Conservation (phyloP, 2,797 vertebrate species). For the Muscicapa comitata region DNA sequence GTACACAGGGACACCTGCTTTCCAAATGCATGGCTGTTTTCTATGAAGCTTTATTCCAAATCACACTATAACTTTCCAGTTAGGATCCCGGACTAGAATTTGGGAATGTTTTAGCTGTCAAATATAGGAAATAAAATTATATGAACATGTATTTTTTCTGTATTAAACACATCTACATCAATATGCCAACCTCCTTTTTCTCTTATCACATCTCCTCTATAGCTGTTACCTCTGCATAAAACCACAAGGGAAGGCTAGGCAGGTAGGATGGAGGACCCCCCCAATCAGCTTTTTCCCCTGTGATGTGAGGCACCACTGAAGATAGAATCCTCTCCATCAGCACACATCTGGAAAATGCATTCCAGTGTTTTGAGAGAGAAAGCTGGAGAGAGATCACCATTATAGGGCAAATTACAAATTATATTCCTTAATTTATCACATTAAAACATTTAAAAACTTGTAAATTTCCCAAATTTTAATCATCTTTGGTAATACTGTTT, state of each 20-base stretch:
- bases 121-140: not conserved
- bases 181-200: not conserved
- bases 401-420: not conserved
- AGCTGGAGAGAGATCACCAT: not conserved
- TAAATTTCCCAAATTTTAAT: not conserved
- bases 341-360: not conserved
- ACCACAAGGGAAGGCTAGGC: not conserved
- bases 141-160: not conserved
- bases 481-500: not conserved
- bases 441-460: not conserved
- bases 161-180: not conserved
- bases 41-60: not conserved
- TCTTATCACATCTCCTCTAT: not conserved
- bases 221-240: not conserved
- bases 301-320: not conserved
- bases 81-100: not conserved
- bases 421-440: not conserved
- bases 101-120: not conserved
- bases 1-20: not conserved
- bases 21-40: not conserved
- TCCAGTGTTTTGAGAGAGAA: not conserved
- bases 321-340: not conserved
- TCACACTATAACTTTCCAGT: rapidly evolving
- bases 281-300: not conserved
- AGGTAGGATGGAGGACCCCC: not conserved